Conservation (phyloP, 2,888 invertebrate species). For the Nomada hirtipes region DNA sequence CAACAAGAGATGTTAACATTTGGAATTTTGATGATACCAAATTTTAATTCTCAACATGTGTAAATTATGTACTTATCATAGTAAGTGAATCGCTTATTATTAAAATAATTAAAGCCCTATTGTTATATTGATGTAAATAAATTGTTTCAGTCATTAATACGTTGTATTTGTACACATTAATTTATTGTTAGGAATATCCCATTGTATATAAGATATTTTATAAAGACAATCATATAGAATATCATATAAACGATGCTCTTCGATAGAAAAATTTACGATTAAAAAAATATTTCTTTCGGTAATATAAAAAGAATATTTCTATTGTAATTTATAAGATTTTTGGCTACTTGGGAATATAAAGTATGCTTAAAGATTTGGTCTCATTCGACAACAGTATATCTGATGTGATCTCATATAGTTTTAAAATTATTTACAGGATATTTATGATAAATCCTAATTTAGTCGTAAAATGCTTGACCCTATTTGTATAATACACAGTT, state of each 20-base stretch:
- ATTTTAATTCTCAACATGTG: conserved; percentile 3
- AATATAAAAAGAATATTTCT: conserved; percentile 11
- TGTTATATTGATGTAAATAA: conserved; percentile 14
- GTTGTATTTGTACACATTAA: conserved; percentile 14
- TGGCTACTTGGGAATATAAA: conserved; percentile 12
- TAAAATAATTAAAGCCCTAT: conserved; percentile 38
- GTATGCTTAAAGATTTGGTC: conserved; percentile 6
- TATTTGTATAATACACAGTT: neutral
- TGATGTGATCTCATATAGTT: neutral
- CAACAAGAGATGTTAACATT: conserved; percentile 20
- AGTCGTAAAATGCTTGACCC: neutral
- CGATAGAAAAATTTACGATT: conserved; percentile 24
- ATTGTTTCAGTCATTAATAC: conserved; percentile 13
- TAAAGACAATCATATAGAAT: neutral
- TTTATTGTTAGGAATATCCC: conserved; percentile 27
- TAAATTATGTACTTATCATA: conserved; percentile 21
- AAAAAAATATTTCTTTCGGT: conserved; percentile 24
- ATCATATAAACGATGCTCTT: conserved; percentile 10
- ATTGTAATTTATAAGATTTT: neutral
- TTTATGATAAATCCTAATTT: conserved; percentile 1
- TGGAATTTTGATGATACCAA: conserved; percentile 10
- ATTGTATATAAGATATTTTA: conserved; percentile 11
- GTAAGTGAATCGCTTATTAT: conserved; percentile 52
- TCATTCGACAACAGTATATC: neutral
- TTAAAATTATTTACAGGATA: conserved; percentile 19